Conservation (phyloP, 2,797 vertebrate genomes). For the Sebastes matsubarae region DNA sequence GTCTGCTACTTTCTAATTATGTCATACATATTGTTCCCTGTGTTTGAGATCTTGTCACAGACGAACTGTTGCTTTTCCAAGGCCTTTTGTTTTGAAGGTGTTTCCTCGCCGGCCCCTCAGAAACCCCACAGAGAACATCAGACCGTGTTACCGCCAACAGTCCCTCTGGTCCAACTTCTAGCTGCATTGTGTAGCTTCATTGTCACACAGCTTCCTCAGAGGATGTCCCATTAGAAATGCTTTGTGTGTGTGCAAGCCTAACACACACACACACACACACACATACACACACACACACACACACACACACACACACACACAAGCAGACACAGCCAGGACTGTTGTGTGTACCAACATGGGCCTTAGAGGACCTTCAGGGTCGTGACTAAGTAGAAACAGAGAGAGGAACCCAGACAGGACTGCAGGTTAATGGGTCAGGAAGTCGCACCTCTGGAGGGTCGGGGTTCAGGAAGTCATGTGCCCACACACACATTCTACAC, state of each 20-base stretch:
- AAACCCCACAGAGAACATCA: conserved; percentile 67
- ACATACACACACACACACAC: too few species aligned
- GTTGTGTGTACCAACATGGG: background rate
- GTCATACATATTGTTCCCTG: conserved; percentile 42
- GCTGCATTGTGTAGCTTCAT: conserved; percentile 57
- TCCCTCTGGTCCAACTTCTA: conserved; percentile 34
- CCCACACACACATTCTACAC: background rate
- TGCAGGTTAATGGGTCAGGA: conserved; percentile 47
- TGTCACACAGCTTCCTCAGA: conserved; percentile 75
- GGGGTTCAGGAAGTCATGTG: conserved; percentile 12
- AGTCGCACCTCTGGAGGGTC: conserved; percentile 40
- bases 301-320: background rate
- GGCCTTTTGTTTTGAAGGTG: conserved; percentile 68
- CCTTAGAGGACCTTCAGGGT: conserved; percentile 12
- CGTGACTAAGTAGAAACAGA: conserved; percentile 10
- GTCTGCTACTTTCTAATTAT: conserved; percentile 12
- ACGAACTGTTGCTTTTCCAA: conserved; percentile 33
- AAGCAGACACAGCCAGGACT: conserved; percentile 1
- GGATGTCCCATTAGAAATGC: conserved; percentile 68
- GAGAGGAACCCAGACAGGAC: conserved; percentile 16
- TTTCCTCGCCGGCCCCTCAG: conserved; percentile 66
- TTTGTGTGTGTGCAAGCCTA: conserved; percentile 35
- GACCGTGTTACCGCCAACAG: conserved; percentile 38
- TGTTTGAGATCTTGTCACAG: conserved; percentile 12
- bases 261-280: background rate